A percentile compares a stretch with the other conserved stretches of the same genome.
Conservation (phyloP, 2,797 vertebrate species). For the Hydrophis major region DNA sequence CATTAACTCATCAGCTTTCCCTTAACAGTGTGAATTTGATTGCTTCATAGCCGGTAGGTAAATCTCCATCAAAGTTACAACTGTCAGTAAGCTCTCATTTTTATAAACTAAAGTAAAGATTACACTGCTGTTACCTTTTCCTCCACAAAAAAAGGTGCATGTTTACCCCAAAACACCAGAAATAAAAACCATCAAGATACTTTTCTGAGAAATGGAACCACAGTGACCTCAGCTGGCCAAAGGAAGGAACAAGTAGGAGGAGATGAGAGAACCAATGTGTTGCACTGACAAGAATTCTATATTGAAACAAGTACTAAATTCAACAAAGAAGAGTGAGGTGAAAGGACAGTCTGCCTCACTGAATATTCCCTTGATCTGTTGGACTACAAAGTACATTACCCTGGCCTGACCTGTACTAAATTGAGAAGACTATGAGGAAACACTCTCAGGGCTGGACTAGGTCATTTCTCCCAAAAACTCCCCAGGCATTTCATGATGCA, state of each 20-base stretch:
- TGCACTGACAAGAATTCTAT: not conserved
- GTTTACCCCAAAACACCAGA: slow-evolving; percentile 24
- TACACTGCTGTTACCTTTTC: slow-evolving; percentile 38
- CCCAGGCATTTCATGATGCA: not conserved
- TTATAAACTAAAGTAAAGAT: slow-evolving; percentile 63
- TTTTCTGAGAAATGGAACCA: slow-evolving; percentile 55
- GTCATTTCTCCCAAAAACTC: not conserved
- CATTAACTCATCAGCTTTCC: slow-evolving; percentile 60
- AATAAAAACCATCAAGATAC: not conserved
- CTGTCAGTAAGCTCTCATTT: slow-evolving; percentile 61
- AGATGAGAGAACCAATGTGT: not conserved
- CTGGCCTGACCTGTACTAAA: not conserved
- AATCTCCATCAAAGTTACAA: slow-evolving; percentile 75
- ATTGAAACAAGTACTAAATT: not conserved
- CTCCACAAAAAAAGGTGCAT: slow-evolving; percentile 23
- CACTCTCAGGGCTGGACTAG: not conserved
- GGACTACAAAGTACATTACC: not conserved
- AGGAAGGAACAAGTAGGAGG: slow-evolving; percentile 28
- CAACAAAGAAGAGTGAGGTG: not conserved
- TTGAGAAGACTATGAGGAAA: not conserved
- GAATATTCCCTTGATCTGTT: not conserved
- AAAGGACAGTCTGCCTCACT: not conserved
- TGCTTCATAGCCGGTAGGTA: slow-evolving; percentile 73
- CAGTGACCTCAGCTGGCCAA: slow-evolving; percentile 75
- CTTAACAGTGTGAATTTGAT: slow-evolving; percentile 70